Evolutionary conservation across 2,113 vertebrate genomes (phyloP), one percentile per base, ranked within the genome.

Genomic region (Carassius carassius): DNA sequence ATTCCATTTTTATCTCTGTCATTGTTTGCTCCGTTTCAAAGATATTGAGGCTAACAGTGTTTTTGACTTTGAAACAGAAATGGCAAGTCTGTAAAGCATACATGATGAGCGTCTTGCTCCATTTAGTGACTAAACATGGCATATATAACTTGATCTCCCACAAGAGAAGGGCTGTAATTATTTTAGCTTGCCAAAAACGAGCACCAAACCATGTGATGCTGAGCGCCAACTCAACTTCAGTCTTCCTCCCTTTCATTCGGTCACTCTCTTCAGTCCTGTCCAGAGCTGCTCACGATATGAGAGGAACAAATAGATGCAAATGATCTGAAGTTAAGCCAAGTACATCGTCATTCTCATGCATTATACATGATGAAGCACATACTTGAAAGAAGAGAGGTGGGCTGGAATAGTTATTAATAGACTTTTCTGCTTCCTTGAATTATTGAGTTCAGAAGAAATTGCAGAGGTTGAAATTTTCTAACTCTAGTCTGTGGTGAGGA

Each of bases 141-240:
- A 88, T 86, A 62, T 88, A 88, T 83, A 81, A 70, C 85, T 78
- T 62, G 73, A 79, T 85, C 25, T 86, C 79, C 83, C 81, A 51
- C 60, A 87, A 82, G 72, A 86, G 83, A 86, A 80, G 73, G 82
- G 78, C 82, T 89, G 77, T 89, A 88, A 88, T 89, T 88, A 82
- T 58, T 82, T 8, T 41, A 78, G 86, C 78, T 73, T 74, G 84
- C n/a, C 35, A 84, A 87, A 86, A 85, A 87, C 17, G 9, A 73
- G 79, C 62, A 49, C 29, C 83, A 35, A 82, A 63, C 65, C 60
- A 82, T 85, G 82, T 82, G 84, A 77, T 83, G 58, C 72, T 74
- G 13, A 41, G 29, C 21, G 47, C 32, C 37, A 7, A 37, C 35
- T 37, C 76, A 78, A 41, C 29, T 78, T 75, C 75, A 32, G 32